A percentile compares a stretch with the other conserved stretches of the same genome.
These are phyloP conservation scores for Idaea aversata DNA, from an alignment of 2,888 invertebrate genomes.

Conservation along the genomic window DNA sequence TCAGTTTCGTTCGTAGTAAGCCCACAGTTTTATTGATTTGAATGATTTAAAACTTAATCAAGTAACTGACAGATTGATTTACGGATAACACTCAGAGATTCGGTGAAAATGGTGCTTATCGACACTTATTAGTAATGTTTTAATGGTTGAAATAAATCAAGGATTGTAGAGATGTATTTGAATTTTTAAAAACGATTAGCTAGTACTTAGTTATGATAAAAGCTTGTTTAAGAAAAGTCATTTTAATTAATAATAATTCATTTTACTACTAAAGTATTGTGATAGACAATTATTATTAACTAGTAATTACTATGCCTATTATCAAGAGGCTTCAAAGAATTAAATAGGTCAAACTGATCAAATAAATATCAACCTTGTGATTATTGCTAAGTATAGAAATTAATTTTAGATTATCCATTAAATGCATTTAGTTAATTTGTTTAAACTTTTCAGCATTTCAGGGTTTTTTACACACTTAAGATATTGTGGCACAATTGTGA, in stretches of 20 bases:
- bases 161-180: neutral
- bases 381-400: no score
- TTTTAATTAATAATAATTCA: neutral
- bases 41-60: conserved; percentile 39
- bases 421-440: no score
- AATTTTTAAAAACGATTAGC: neutral
- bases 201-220: neutral
- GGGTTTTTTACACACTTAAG: no score
- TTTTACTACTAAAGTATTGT: no score
- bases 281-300: no score
- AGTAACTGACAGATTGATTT: neutral
- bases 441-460: no score
- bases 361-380: no score
- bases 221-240: neutral
- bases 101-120: neutral
- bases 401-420: no score
- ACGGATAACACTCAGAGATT: neutral
- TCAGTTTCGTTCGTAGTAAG: neutral
- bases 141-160: neutral
- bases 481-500: no score
- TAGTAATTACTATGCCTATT: no score
- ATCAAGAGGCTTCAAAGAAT: no score
- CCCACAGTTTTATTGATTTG: conserved; percentile 28
- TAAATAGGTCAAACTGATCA: no score
- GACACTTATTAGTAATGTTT: neutral